phyloP scores from a whole-genome alignment of 1,140 invertebrate genomes.

The Procambarus clarkii region DNA sequence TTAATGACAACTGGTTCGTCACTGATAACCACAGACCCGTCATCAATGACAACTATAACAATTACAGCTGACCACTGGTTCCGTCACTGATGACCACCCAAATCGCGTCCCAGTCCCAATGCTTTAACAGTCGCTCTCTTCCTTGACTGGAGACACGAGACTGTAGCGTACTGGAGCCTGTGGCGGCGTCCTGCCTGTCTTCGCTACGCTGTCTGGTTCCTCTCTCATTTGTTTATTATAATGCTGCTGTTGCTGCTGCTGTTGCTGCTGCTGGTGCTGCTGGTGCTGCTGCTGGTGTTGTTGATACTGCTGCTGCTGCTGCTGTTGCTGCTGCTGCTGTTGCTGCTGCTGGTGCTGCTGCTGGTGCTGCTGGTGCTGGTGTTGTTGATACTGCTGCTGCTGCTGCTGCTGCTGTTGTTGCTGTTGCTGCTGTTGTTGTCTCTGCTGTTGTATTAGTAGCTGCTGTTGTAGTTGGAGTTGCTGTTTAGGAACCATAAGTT shows the following conservation, averaged over 20 bases:
- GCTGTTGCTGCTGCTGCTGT: too few relatives aligned
- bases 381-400: background rate
- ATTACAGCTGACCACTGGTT: too few relatives aligned
- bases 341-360: constrained; percentile 34
- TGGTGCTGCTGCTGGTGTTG: too few relatives aligned
- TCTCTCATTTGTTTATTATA: background rate
- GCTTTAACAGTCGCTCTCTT: constrained; percentile 53
- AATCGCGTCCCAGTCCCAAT: background rate
- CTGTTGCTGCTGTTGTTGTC: constrained; percentile 29
- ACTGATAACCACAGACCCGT: background rate
- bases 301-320: too few relatives aligned
- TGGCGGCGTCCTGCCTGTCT: background rate
- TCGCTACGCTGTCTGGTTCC: background rate
- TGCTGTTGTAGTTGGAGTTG: constrained; percentile 67
- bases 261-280: constrained; percentile 9
- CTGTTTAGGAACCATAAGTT: constrained; percentile 24
- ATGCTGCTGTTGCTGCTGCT: constrained; percentile 6
- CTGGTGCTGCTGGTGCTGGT: constrained; percentile 23
- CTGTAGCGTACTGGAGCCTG: background rate
- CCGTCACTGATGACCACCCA: background rate
- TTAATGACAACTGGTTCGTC: background rate
- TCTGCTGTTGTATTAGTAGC: constrained; percentile 44
- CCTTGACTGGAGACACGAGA: constrained; percentile 23
- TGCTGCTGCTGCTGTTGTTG: constrained; percentile 42
- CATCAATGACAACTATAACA: background rate